Conservation (phyloP, 2,113 vertebrate genomes). For the Xenopus laevis region DNA sequence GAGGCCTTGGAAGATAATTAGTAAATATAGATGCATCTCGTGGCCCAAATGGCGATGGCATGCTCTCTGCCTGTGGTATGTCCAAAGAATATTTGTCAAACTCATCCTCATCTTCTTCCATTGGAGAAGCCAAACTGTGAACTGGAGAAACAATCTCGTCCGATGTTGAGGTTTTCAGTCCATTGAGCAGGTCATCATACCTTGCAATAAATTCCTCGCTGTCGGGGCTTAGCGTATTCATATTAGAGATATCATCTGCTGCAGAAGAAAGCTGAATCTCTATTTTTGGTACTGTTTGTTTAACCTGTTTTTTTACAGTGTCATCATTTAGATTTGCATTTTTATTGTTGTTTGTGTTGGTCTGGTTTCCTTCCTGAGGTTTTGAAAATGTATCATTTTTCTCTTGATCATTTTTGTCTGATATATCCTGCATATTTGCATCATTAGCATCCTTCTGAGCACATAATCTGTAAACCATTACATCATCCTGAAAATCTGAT, state of each 20-base stretch:
- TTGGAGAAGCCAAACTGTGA: slow-evolving; percentile 46
- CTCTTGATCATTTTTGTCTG: slow-evolving; percentile 3
- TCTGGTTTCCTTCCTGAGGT: slow-evolving; percentile 41
- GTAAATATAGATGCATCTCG: slow-evolving; percentile 52
- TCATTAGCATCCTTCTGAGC: slow-evolving; percentile 81
- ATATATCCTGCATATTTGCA: slow-evolving; percentile 5
- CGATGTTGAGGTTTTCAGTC: slow-evolving; percentile 63
- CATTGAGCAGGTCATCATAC: slow-evolving; percentile 84
- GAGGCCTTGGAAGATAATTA: slow-evolving; percentile 53
- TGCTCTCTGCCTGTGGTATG: slow-evolving; percentile 70
- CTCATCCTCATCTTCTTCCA: slow-evolving; percentile 70
- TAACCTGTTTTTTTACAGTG: slow-evolving; percentile 43
- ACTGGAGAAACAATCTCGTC: slow-evolving; percentile 29
- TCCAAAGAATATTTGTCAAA: slow-evolving; percentile 78
- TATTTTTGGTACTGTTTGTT: slow-evolving; percentile 38
- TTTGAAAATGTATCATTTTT: slow-evolving; percentile 4
- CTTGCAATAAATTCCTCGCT: slow-evolving; percentile 78
- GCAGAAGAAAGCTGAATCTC: slow-evolving; percentile 40
- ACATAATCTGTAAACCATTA: slow-evolving; percentile 88
- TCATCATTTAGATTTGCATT: slow-evolving; percentile 41
- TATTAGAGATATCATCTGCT: slow-evolving; percentile 53
- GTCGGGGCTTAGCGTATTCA: slow-evolving; percentile 46
- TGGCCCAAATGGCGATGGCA: slow-evolving; percentile 67
- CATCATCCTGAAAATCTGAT: slow-evolving; percentile 91
- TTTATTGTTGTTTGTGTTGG: slow-evolving; percentile 49